Evolutionary conservation across 1,140 invertebrate genomes (phyloP).

Genomic region (Trichoplusia ni): DNA sequence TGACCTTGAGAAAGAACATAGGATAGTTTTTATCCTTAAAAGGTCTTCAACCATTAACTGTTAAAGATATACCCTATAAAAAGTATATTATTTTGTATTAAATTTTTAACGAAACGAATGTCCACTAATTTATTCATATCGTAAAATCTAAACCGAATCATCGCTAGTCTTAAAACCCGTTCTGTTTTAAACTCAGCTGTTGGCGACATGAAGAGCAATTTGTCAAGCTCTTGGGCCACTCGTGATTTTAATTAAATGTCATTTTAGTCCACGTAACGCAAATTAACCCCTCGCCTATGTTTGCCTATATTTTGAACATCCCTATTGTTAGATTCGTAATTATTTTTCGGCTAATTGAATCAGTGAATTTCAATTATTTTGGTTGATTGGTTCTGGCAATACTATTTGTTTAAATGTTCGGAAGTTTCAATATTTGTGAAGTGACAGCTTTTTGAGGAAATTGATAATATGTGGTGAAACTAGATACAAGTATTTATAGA

Average conservation of each 20-base stretch:
- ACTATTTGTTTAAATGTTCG: background rate
- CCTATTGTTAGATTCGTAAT: constrained; percentile 6
- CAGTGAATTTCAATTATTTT: constrained; percentile 3
- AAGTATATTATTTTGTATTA: too few relatives aligned
- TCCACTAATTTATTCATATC: constrained; percentile 11
- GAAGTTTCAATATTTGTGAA: too few relatives aligned
- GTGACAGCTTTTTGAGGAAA: too few relatives aligned
- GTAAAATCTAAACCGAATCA: constrained; percentile 24
- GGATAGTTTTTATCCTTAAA: too few relatives aligned
- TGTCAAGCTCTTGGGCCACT: constrained; percentile 56
- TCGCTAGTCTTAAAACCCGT: constrained; percentile 27
- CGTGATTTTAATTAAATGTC: constrained; percentile 72
- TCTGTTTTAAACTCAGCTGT: constrained; percentile 42
- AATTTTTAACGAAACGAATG: background rate
- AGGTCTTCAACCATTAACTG: too few relatives aligned
- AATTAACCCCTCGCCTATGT: constrained; percentile 27
- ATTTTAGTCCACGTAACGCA: constrained; percentile 46
- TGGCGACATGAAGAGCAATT: constrained; percentile 63
- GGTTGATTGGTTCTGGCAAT: background rate
- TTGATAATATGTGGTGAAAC: too few relatives aligned
- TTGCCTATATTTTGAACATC: constrained; percentile 14
- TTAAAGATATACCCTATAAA: too few relatives aligned
- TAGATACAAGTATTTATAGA: too few relatives aligned
- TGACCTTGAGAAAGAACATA: too few relatives aligned
- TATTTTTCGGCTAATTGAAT: constrained; percentile 1